These are phyloP conservation scores for Emberiza fucata DNA, from an alignment of 2,113 vertebrate species.

Conservation along the genomic window DNA sequence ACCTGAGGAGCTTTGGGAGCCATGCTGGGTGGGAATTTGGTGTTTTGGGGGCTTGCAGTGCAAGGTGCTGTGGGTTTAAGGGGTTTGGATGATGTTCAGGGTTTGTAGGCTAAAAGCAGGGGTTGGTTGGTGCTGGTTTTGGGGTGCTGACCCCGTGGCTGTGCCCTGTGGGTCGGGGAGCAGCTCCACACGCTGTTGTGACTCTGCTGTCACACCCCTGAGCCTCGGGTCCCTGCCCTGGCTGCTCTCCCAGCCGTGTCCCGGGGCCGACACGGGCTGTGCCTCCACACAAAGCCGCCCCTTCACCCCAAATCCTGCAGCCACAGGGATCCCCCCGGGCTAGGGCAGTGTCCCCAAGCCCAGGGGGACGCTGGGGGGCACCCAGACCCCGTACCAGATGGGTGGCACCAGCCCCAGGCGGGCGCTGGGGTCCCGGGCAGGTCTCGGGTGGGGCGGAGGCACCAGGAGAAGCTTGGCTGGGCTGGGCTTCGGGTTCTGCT, in stretches of 20 bases:
- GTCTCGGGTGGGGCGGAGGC: accelerated
- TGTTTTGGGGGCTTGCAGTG: too few relatives aligned
- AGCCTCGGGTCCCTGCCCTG: not conserved
- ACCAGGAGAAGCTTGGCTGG: not conserved
- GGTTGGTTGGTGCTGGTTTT: too few relatives aligned
- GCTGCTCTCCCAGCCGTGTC: not conserved
- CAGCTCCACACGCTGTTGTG: too few relatives aligned
- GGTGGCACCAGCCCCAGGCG: accelerated
- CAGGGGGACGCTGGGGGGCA: accelerated
- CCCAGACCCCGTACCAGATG: accelerated
- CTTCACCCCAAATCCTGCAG: not conserved
- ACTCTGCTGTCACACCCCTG: not conserved
- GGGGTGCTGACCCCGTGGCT: too few relatives aligned
- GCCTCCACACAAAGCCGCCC: not conserved
- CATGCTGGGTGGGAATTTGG: too few relatives aligned
- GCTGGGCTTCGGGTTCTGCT: accelerated
- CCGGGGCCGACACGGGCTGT: not conserved
- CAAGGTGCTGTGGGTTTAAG: too few relatives aligned
- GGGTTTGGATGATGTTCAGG: too few relatives aligned
- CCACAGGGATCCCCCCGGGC: not conserved
- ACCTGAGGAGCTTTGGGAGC: too few relatives aligned
- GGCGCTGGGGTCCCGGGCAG: accelerated
- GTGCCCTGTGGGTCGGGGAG: too few relatives aligned
- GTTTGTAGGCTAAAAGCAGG: too few relatives aligned
- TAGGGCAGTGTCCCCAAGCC: accelerated